phyloP scores from a whole-genome alignment of 2,113 vertebrate genomes.

The Falco punctatus region DNA sequence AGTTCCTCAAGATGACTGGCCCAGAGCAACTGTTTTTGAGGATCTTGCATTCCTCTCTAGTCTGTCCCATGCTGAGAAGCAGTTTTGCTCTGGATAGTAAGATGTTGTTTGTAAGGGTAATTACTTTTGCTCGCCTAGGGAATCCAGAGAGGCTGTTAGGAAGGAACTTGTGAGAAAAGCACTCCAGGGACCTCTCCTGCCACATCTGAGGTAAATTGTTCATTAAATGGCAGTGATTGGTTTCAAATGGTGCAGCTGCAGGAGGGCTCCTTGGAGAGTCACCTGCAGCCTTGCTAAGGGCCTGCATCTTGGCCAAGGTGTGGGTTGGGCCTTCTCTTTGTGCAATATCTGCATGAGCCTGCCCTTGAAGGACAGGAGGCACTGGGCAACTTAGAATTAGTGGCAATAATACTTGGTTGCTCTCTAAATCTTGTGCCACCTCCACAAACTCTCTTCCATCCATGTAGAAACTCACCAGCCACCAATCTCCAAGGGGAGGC shows the following conservation, averaged over 20 bases:
- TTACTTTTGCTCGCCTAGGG: conserved; percentile 14
- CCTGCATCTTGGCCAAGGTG: neutral
- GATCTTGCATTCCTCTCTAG: neutral
- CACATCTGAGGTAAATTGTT: conserved; percentile 6
- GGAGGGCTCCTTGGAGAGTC: neutral
- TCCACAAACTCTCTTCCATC: neutral
- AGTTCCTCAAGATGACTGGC: neutral
- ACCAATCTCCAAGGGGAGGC: neutral
- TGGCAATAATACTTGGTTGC: neutral
- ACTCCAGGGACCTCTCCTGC: neutral
- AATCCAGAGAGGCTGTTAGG: neutral
- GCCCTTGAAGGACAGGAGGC: neutral
- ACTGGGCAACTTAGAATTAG: neutral
- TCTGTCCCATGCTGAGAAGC: neutral
- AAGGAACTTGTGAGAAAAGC: neutral
- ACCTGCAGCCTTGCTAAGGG: neutral
- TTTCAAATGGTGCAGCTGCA: neutral
- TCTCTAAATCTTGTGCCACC: neutral
- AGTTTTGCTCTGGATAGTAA: neutral
- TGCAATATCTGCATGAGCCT: neutral
- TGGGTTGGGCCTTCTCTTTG: neutral
- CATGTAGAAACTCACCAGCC: neutral
- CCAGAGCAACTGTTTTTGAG: neutral
- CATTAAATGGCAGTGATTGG: neutral
- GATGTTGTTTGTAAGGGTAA: neutral